Percentiles rank a stretch among this genome's conserved stretches.
Evolutionary conservation across 2,113 vertebrate species (phyloP).

Genomic region (Amphiprion percula): DNA sequence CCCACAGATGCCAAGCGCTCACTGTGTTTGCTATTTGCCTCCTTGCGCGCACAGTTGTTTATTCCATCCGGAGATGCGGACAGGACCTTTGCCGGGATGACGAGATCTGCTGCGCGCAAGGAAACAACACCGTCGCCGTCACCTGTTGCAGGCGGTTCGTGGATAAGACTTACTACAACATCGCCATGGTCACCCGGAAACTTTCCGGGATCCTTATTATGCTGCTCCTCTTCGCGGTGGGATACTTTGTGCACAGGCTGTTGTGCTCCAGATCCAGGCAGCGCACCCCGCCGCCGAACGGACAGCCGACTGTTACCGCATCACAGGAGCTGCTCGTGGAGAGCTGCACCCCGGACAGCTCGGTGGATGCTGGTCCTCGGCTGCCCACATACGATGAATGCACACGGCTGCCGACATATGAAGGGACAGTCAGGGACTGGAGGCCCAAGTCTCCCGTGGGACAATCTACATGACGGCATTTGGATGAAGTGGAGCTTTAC

Average conservation of each 20-base stretch:
- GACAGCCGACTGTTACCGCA: slow-evolving; percentile 66
- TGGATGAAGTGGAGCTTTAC: not conserved
- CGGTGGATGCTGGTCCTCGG: slow-evolving; percentile 55
- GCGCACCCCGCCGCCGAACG: slow-evolving; percentile 67
- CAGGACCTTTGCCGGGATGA: slow-evolving; percentile 81
- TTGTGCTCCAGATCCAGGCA: slow-evolving; percentile 85
- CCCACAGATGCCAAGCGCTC: slow-evolving; percentile 19
- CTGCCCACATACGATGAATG: slow-evolving; percentile 91
- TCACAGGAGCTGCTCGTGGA: slow-evolving; percentile 86
- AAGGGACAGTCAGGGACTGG: slow-evolving; percentile 85
- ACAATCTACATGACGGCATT: slow-evolving; percentile 23
- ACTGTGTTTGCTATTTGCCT: slow-evolving; percentile 11
- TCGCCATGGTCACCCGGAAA: slow-evolving; percentile 89
- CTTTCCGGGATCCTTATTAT: slow-evolving; percentile 89
- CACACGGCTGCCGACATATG: slow-evolving; percentile 90
- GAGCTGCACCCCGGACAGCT: slow-evolving; percentile 64
- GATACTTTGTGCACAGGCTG: slow-evolving; percentile 88
- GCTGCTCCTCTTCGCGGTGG: slow-evolving; percentile 89
- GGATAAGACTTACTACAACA: slow-evolving; percentile 86
- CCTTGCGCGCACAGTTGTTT: slow-evolving; percentile 33
- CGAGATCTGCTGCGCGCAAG: slow-evolving; percentile 85
- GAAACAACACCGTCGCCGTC: slow-evolving; percentile 72
- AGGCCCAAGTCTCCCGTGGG: slow-evolving; percentile 2
- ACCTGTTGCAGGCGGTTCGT: slow-evolving; percentile 84
- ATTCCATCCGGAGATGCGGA: slow-evolving; percentile 77